phyloP scores from a whole-genome alignment of 2,888 invertebrate species.

The Conistra vaccinii region DNA sequence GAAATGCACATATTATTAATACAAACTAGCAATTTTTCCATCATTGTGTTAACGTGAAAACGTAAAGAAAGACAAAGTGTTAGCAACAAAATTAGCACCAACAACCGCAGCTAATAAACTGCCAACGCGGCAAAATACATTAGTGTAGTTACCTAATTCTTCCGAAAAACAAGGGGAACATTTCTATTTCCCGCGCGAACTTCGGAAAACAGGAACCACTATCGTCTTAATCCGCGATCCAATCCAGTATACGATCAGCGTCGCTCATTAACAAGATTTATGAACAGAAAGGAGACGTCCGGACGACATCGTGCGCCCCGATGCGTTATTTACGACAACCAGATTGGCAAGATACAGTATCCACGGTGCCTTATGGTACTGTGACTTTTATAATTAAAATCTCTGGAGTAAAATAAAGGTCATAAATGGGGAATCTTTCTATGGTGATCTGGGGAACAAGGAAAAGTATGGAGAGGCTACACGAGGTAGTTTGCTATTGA shows the following conservation, averaged over 20 bases:
- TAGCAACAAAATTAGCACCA: constrained; percentile 43
- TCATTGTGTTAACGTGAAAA: not conserved
- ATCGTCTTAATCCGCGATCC: constrained; percentile 77
- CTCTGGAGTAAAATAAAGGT: constrained; percentile 60
- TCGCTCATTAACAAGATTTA: constrained; percentile 90
- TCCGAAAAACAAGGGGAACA: constrained; percentile 58
- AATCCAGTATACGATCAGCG: constrained; percentile 85
- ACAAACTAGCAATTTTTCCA: not conserved
- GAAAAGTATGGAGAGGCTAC: constrained; percentile 32
- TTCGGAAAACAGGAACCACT: constrained; percentile 67
- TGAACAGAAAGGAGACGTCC: constrained; percentile 85
- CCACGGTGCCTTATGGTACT: constrained; percentile 67
- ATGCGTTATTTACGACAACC: constrained; percentile 85
- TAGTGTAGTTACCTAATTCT: constrained; percentile 54
- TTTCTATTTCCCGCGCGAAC: constrained; percentile 64
- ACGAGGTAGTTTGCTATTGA: not conserved
- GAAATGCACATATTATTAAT: constrained; percentile 6
- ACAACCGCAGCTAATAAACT: constrained; percentile 47
- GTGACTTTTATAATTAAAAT: constrained; percentile 68
- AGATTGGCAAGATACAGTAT: constrained; percentile 81
- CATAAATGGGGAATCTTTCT: constrained; percentile 50
- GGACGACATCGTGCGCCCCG: constrained; percentile 81
- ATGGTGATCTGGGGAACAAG: constrained; percentile 41
- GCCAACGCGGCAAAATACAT: constrained; percentile 50
- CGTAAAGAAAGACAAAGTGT: constrained; percentile 4